Percentiles rank a stretch among this genome's conserved stretches.
Conservation (phyloP, 1,140 invertebrate species). For the Drosophila insularis region DNA sequence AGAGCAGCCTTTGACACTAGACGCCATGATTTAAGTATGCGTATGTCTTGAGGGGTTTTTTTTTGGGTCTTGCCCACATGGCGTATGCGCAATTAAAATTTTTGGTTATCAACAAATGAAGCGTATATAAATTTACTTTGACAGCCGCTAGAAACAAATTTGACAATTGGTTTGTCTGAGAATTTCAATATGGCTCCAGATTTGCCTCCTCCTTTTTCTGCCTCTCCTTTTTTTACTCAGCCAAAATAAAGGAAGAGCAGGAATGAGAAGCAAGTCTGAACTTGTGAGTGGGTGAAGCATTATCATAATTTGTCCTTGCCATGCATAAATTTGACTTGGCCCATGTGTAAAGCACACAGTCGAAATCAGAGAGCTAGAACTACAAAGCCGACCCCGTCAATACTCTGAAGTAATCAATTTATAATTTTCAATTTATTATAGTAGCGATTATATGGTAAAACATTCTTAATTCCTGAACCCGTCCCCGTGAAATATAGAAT, state of each 20-base stretch:
- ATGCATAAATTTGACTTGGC: constrained; percentile 53
- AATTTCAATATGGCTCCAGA: constrained; percentile 64
- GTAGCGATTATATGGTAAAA: no score
- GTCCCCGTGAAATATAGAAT: no score
- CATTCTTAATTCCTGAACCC: no score
- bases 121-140: constrained; percentile 48
- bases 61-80: constrained; percentile 28
- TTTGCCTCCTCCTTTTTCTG: background rate
- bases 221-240: constrained; percentile 2
- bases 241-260: background rate
- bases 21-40: constrained; percentile 41
- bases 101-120: constrained; percentile 32
- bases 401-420: no score
- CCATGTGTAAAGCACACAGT: constrained; percentile 17
- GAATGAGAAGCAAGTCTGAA: no score
- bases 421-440: no score
- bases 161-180: constrained; percentile 70
- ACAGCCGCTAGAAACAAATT: constrained; percentile 38
- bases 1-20: constrained; percentile 69
- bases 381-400: no score
- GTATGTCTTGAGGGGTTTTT: background rate
- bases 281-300: constrained; percentile 6
- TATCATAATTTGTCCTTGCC: constrained; percentile 55
- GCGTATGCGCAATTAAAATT: constrained; percentile 75
- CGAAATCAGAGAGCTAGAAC: no score